phyloP scores from a whole-genome alignment of 2,113 vertebrate species.

The Butorides virescens region DNA sequence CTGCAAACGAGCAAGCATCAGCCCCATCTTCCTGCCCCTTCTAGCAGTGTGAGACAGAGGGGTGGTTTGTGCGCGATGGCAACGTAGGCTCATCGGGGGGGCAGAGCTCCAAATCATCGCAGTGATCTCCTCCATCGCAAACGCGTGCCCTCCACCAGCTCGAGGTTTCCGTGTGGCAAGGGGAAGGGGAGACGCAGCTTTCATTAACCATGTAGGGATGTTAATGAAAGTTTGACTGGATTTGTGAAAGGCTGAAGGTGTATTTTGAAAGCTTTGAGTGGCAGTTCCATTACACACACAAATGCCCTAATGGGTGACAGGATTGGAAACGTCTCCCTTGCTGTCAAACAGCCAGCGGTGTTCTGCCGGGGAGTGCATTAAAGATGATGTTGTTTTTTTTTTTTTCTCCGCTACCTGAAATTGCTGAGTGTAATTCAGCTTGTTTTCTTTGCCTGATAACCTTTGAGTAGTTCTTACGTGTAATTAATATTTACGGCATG shows the following conservation, averaged over 20 bases:
- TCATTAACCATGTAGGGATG: neutral
- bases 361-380: neutral
- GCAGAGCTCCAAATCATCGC: neutral
- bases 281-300: neutral
- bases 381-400: neutral
- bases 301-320: neutral
- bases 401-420: neutral
- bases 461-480: neutral
- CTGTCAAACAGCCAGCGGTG: neutral
- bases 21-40: neutral
- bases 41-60: neutral
- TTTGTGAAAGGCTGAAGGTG: neutral
- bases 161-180: neutral
- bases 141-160: neutral
- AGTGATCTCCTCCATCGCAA: neutral
- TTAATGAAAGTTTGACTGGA: neutral
- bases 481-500: neutral
- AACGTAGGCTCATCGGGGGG: neutral
- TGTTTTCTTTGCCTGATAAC: neutral
- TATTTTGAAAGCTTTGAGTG: neutral
- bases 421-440: neutral
- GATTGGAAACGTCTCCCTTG: neutral
- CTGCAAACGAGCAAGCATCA: rapidly evolving
- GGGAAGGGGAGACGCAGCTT: neutral
- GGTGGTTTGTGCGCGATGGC: neutral